Base-by-base conservation (phyloP, 1,140 invertebrate genomes). In the Papilio dardanus region DNA sequence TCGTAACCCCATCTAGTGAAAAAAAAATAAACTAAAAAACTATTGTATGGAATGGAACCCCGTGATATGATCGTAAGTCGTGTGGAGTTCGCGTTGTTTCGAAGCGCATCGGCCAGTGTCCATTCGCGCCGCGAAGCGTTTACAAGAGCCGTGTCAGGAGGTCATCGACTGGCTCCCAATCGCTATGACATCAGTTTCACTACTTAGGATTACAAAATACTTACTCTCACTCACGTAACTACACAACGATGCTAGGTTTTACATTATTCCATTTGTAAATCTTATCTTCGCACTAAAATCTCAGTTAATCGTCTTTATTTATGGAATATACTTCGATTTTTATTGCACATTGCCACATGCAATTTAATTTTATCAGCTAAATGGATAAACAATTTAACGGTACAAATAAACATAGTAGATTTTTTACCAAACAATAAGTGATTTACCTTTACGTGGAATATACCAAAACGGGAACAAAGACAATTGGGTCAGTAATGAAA, bases 91-190 rank as follows among this genome's bases (percentile, higher is more conserved):
- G 69, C 66, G 66, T 77, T 74, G 77, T 76, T 76, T 79, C 76
- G 76, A 82, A 82, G 79, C 80, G 80, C 84, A 85, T 91, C 83
- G 83, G 82, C 88, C 87, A 87, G 79, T 86, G 86, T 89, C 86
- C 81, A 83, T 81, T 76, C 71, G 74, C 75, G 71, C 79, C 50
- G 69, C 81, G 83, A 83, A 78, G 81, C 82, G 78, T 86, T 82
- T 87, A 81, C 83, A 84, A 85, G 80, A 83, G 86, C 81, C 81
- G 84, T 91, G 91, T 93, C 91, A 93, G 80, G 86, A 81, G 91
- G 91, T 93, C 91, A 92, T 89, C 88, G 89, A 88, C 89, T 92
- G 86, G 71, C 82, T 87, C 83, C 90, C 86, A 90, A 91, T 91
- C 84, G 77, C 83, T 86, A 90, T 92, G 89, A 93, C 91, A 93